Conservation (phyloP, 2,888 invertebrate species). For the Sthenelais limicola region DNA sequence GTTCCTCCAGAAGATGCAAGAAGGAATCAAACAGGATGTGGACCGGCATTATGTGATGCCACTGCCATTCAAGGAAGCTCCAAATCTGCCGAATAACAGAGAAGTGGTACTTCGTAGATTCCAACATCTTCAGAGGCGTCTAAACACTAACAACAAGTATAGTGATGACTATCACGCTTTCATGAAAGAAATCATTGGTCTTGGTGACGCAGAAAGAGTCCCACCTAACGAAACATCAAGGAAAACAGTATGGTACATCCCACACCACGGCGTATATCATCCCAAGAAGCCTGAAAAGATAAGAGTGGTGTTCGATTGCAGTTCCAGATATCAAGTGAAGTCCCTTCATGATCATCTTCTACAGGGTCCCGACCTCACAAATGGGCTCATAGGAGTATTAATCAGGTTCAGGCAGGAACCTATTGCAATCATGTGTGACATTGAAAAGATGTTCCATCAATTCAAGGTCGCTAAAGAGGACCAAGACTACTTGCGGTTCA, state of each 20-base stretch:
- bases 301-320: conserved; percentile 49
- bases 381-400: conserved; percentile 43
- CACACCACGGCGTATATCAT: conserved; percentile 43
- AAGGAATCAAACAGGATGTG: too few species aligned
- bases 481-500: conserved; percentile 41
- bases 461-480: conserved; percentile 41
- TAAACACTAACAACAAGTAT: background rate
- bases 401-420: conserved; percentile 44
- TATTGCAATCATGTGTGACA: conserved; percentile 46
- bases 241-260: too few species aligned
- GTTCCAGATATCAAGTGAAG: conserved; percentile 39
- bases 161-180: conserved; percentile 16
- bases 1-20: too few species aligned
- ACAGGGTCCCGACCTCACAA: conserved; percentile 46
- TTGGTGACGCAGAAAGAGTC: conserved; percentile 32
- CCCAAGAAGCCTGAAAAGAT: conserved; percentile 43
- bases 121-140: background rate
- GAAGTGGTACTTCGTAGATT: too few species aligned
- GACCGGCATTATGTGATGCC: too few species aligned
- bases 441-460: conserved; percentile 50
- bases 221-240: conserved; percentile 1
- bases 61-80: too few species aligned
- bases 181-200: conserved; percentile 17
- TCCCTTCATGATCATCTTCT: conserved; percentile 47
- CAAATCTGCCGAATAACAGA: too few species aligned